Evolutionary conservation across 2,797 vertebrate species (phyloP).

Genomic region (Centropyge bicolor): DNA sequence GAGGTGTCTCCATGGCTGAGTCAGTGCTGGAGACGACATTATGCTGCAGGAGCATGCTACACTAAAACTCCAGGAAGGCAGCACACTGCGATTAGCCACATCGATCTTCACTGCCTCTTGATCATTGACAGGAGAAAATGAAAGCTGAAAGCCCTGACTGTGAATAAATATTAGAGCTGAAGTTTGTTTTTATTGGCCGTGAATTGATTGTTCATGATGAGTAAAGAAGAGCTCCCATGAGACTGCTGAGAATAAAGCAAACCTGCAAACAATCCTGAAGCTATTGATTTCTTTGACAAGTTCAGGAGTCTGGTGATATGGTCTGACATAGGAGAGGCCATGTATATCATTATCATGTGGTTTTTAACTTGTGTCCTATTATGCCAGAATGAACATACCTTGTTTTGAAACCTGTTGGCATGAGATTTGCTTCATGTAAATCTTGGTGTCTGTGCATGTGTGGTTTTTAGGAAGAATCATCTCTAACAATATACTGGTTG

Average conservation of each 20-base stretch:
- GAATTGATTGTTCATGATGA: conserved; percentile 36
- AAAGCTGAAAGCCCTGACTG: conserved; percentile 10
- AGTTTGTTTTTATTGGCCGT: conserved; percentile 30
- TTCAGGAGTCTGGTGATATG: conserved; percentile 8
- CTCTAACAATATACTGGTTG: not conserved
- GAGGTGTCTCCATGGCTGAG: not conserved
- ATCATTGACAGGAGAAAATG: conserved; percentile 27
- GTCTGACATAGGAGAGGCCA: not conserved
- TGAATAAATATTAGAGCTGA: conserved; percentile 22
- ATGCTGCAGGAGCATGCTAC: conserved; percentile 8
- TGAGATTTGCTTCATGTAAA: not conserved
- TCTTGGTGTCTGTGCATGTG: not conserved
- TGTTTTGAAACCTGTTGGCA: not conserved
- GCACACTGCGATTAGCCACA: conserved; percentile 15
- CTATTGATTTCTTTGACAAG: conserved; percentile 12
- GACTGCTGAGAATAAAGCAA: not conserved
- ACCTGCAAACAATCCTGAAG: conserved; percentile 2
- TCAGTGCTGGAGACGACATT: not conserved
- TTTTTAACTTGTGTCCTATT: not conserved
- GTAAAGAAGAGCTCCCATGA: conserved; percentile 28
- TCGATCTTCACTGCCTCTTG: conserved; percentile 14
- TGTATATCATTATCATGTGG: not conserved
- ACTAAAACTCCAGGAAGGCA: not conserved
- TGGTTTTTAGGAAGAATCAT: not conserved
- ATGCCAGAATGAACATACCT: not conserved